Evolutionary conservation across 1,140 invertebrate species (phyloP).

Genomic region (Eriosoma lanigerum): DNA sequence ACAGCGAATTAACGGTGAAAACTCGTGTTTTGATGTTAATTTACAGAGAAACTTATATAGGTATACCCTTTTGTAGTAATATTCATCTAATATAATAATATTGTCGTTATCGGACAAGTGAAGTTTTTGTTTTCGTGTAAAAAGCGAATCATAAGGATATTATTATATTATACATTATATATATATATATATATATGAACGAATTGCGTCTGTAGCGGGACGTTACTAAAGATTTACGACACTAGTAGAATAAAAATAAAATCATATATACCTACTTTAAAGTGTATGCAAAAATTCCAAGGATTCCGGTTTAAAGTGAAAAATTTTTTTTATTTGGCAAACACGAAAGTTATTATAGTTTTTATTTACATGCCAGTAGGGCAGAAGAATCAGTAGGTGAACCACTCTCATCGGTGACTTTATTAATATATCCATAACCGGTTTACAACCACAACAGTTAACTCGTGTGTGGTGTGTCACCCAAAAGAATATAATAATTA

Average conservation of each 20-base stretch:
- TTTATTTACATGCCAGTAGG: background rate
- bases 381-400: constrained; percentile 25
- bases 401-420: background rate
- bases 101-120: no score
- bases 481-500: background rate
- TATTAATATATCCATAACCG: background rate
- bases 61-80: background rate
- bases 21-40: constrained; percentile 14
- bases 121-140: no score
- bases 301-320: background rate
- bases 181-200: no score
- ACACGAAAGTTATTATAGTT: background rate
- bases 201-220: background rate
- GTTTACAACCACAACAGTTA: background rate
- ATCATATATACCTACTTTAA: background rate
- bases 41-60: background rate
- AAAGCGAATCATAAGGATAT: no score
- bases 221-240: background rate
- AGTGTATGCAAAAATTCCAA: background rate
- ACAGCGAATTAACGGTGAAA: constrained; percentile 11
- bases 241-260: background rate
- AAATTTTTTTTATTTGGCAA: constrained; percentile 1
- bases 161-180: no score
- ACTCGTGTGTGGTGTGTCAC: background rate
- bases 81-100: background rate